Evolutionary conservation across 2,888 invertebrate genomes (phyloP), one percentile per base, ranked within the genome.

Genomic region (Yponomeuta cagnagella): DNA sequence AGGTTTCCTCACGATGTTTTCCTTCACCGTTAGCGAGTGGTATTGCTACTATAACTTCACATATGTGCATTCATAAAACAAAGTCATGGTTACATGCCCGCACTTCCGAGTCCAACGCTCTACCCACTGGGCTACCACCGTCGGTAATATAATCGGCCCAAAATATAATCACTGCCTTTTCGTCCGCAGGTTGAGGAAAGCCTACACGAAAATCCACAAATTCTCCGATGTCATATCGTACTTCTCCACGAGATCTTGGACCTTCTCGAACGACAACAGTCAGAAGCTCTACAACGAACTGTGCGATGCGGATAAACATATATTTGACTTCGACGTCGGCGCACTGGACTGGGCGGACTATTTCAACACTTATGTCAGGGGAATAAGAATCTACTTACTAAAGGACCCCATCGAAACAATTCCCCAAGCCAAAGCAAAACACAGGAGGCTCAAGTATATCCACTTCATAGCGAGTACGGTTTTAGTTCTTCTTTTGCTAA

Each of bases 211-310:
- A 82, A 94, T 97, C 73, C 94, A 95, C 76, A 95, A 94, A 80
- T 95, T 96, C 78, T 93, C 95, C 73, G 93, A 93, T 30, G 95
- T 95, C 0, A 89, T 97, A 68, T 93, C 95, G 0, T 97, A 96
- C 81, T 97, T 97, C 84, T 94, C 95, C 2, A 93, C 93, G 0
- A 90, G 94, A 66, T 93, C 95, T 71, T 97, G 97, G 97, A 92
- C 90, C 58, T 96, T 96, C 76, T 81, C 90, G n/a, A 94, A 95
- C 73, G 83, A 87, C 0, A 95, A 95, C 75, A 87, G 94, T 0
- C 88, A 93, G 63, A 83, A 82, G 0, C 80, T 96, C 0, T 88
- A 89, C 79, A 86, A 85, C 6, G 93, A 93, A 63, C 77, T 96
- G 70, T 89, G 92, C 23, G 84, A 84, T 0, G 92, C 91, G 0